Percentiles rank a stretch among this genome's conserved stretches.
These are phyloP conservation scores for Drosophila guanche DNA, from an alignment of 1,140 invertebrate genomes.

Conservation along the genomic window DNA sequence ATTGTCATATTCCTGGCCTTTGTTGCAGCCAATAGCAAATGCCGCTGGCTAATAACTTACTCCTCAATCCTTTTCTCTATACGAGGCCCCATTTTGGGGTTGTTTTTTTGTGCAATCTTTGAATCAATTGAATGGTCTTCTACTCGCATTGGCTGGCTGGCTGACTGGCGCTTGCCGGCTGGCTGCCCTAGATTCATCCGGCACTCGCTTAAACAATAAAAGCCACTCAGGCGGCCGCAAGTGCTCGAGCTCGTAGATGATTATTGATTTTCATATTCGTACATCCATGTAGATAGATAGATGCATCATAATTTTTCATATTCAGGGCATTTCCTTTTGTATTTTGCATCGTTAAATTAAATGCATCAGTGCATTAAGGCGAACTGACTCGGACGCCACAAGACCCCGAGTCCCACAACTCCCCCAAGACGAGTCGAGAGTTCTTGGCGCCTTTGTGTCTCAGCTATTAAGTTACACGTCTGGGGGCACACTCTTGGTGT, in stretches of 20 bases:
- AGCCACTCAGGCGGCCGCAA: conserved; percentile 49
- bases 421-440: too few species aligned
- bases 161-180: conserved; percentile 28
- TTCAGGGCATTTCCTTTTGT: conserved; percentile 11
- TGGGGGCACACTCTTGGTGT: conserved; percentile 6
- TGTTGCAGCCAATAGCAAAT: conserved; percentile 13
- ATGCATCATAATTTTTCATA: conserved; percentile 23
- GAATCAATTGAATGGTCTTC: conserved; percentile 61
- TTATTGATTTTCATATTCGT: conserved; percentile 42
- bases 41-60: conserved; percentile 21
- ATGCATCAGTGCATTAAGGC: conserved; percentile 40
- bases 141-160: conserved; percentile 12
- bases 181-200: conserved; percentile 46
- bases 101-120: conserved; percentile 22
- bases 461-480: conserved; percentile 1
- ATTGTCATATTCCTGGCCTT: conserved; percentile 47
- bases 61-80: conserved; percentile 17
- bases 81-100: conserved; percentile 19
- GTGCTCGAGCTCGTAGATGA: conserved; percentile 1
- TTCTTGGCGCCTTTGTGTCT: conserved; percentile 22
- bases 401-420: not conserved
- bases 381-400: not conserved
- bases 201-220: conserved; percentile 65
- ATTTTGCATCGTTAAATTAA: conserved; percentile 27
- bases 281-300: conserved; percentile 2